These are phyloP conservation scores for Cyrtonyx montezumae DNA, from an alignment of 2,113 vertebrate genomes.

Conservation along the genomic window DNA sequence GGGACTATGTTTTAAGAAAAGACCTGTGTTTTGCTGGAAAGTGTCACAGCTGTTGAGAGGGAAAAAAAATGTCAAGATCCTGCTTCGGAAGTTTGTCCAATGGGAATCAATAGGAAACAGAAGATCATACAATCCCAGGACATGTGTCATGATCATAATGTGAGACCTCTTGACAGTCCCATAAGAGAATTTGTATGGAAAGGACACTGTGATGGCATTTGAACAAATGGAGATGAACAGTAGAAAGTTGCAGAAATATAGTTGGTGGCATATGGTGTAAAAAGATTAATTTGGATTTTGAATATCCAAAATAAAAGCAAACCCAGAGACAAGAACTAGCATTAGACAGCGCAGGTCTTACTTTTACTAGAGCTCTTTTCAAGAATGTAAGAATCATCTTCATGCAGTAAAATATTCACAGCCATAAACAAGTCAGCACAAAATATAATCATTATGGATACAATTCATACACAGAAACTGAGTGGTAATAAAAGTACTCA, in stretches of 20 bases:
- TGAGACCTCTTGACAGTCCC: not conserved
- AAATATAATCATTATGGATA: not conserved
- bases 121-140: not conserved
- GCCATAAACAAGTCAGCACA: not conserved
- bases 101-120: not conserved
- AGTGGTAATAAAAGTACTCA: not conserved
- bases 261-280: not conserved
- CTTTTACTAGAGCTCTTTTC: not conserved
- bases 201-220: not conserved
- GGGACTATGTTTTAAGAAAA: not conserved
- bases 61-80: not conserved
- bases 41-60: not conserved
- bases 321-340: not conserved
- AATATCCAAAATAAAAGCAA: not conserved
- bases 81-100: not conserved
- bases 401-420: not conserved
- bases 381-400: not conserved
- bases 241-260: not conserved
- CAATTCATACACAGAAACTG: not conserved
- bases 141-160: not conserved
- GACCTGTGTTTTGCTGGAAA: not conserved
- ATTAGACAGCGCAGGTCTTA: not conserved
- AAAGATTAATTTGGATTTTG: not conserved
- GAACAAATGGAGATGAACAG: not conserved
- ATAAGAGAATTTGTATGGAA: not conserved